Conservation (phyloP, 2,888 invertebrate genomes). For the Cosmopolites sordidus region DNA sequence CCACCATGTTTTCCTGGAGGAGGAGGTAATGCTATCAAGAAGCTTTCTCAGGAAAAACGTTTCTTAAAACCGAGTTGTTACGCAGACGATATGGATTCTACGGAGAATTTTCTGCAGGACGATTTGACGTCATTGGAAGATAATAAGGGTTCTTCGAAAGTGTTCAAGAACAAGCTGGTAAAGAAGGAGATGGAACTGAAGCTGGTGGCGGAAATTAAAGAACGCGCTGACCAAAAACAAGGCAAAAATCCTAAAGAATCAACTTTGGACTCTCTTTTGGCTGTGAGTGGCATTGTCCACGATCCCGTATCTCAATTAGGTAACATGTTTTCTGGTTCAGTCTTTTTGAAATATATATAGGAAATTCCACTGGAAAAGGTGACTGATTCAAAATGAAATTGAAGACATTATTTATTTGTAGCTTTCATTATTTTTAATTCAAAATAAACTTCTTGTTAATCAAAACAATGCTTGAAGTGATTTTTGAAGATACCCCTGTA, state of each 20-base stretch:
- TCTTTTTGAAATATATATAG: not conserved
- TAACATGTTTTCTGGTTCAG: conserved; percentile 3
- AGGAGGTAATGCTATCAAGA: too few species aligned
- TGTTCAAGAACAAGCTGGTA: conserved; percentile 53
- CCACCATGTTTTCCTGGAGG: conserved; percentile 43
- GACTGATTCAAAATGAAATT: too few species aligned
- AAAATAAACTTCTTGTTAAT: too few species aligned
- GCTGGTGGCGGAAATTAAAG: conserved; percentile 79
- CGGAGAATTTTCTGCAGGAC: conserved; percentile 10
- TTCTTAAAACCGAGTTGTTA: too few species aligned
- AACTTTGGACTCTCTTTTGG: conserved; percentile 40
- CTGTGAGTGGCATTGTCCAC: conserved; percentile 54
- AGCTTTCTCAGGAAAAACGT: too few species aligned
- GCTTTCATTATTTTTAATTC: too few species aligned
- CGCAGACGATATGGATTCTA: not conserved
- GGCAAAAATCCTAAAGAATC: conserved; percentile 55
- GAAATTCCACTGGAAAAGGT: too few species aligned
- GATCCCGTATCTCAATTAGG: conserved; percentile 73
- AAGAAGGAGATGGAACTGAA: conserved; percentile 83
- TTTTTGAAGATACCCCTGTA: too few species aligned
- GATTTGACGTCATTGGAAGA: conserved; percentile 36
- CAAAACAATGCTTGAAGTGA: too few species aligned
- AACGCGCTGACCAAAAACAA: conserved; percentile 63
- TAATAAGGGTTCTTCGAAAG: conserved; percentile 39
- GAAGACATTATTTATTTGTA: too few species aligned